These are phyloP conservation scores for Agelaius phoeniceus DNA, from an alignment of 2,113 vertebrate species.

Conservation along the genomic window DNA sequence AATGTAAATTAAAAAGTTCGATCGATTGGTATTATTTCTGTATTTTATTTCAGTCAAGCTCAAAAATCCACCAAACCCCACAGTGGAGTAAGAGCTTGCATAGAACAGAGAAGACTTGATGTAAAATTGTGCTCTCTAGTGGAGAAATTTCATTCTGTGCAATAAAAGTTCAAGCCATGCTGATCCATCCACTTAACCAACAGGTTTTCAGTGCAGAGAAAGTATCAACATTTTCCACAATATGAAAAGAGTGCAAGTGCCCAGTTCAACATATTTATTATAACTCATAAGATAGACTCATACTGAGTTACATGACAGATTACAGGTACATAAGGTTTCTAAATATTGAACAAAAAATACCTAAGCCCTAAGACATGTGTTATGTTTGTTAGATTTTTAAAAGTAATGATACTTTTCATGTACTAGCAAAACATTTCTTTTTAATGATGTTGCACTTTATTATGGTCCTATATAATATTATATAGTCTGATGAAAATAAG, in stretches of 20 bases:
- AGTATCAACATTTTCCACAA: background rate
- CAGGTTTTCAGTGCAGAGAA: background rate
- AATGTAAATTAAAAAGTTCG: background rate
- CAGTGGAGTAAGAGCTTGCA: background rate
- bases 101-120: background rate
- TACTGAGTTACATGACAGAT: background rate
- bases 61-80: background rate
- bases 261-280: slow-evolving; percentile 26
- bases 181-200: background rate
- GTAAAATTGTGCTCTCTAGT: slow-evolving; percentile 32
- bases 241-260: background rate
- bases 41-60: background rate
- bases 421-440: background rate
- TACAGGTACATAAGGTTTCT: background rate
- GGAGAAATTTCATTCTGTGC: background rate
- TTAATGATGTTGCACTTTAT: background rate
- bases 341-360: background rate
- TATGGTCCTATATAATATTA: background rate
- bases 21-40: background rate
- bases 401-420: background rate
- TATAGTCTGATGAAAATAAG: background rate
- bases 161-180: background rate
- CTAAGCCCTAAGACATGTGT: background rate
- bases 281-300: background rate
- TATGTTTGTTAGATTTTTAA: background rate